Evolutionary conservation across 2,797 vertebrate species (phyloP), one percentile per base, ranked within the genome.

Genomic region (Danio choprae): DNA sequence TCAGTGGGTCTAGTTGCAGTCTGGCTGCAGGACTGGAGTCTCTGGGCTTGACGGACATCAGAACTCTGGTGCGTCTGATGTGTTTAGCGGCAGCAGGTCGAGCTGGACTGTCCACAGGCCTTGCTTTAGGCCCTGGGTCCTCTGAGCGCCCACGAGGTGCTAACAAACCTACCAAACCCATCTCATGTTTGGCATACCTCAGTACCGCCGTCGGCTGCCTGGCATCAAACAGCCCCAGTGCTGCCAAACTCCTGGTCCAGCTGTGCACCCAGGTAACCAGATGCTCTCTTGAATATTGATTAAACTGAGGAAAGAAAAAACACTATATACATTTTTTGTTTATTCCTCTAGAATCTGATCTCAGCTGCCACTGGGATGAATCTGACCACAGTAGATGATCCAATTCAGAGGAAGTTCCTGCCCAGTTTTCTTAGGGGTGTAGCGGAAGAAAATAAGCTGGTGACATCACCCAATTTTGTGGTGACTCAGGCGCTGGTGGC

Each of bases 401-500:
- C 98, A 68, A 95, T 98, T 87, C 98, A 98, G 86, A 95, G 97
- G 68, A 98, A 97, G 89, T 98, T 99, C 90, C 91, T 99, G 70
- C 98, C 98, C 64, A 97, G 96, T 87, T 99, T 99, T 86, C 93
- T 99, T 81, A 93, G 97, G 6, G 95, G 97, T 15, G 96, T 96
- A 74, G 97, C 97, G 0, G 97, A 99, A 91, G 98, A 99, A 87
- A 98, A 96, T 91, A 99, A 99, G 83, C 95, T 99, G 48, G 93
- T 99, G 59, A 99, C 97, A 0, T 99, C 97, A 0, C 98, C 98
- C 0, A 99, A 99, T 91, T 99, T 99, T 79, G 97, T 99, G 60
- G 98, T 99, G 80, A 99, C 98, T 4, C 98, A 99, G 90, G 98
- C 98, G 0, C 93, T 99, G 79, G 98, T 99, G 79, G 97, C 97